Conservation (phyloP, 2,888 invertebrate species). For the Aspidiotus destructor region DNA sequence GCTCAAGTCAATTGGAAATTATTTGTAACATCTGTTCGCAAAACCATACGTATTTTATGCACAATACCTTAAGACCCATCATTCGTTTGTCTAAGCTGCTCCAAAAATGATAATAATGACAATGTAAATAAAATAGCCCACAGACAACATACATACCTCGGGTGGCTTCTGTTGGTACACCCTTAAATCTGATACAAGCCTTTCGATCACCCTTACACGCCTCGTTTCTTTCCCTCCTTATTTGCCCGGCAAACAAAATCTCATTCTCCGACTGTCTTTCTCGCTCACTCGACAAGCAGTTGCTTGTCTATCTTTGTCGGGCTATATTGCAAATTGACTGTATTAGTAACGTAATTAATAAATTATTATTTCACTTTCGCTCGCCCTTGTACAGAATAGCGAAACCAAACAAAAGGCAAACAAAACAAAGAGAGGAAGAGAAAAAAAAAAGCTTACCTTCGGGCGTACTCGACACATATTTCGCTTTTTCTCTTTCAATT, state of each 20-base stretch:
- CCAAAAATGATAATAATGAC: neutral
- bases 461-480: slow-evolving; percentile 1
- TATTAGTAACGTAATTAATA: neutral
- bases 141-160: neutral
- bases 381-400: no score
- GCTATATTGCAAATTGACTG: slow-evolving; percentile 1
- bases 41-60: neutral
- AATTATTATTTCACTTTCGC: slow-evolving; percentile 1
- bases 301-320: neutral
- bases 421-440: neutral
- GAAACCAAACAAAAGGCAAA: neutral
- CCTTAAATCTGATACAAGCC: neutral
- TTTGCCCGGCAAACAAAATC: neutral
- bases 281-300: neutral
- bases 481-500: neutral
- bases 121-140: neutral
- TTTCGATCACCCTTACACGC: neutral
- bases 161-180: neutral
- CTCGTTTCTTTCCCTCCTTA: neutral
- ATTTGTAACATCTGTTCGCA: neutral
- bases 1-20: neutral
- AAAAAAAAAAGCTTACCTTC: neutral
- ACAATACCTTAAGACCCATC: no score
- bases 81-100: no score
- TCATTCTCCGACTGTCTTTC: neutral